Percentiles rank a stretch among this genome's conserved stretches.
phyloP scores from a whole-genome alignment of 2,888 invertebrate species.

The Desoria tigrina region DNA sequence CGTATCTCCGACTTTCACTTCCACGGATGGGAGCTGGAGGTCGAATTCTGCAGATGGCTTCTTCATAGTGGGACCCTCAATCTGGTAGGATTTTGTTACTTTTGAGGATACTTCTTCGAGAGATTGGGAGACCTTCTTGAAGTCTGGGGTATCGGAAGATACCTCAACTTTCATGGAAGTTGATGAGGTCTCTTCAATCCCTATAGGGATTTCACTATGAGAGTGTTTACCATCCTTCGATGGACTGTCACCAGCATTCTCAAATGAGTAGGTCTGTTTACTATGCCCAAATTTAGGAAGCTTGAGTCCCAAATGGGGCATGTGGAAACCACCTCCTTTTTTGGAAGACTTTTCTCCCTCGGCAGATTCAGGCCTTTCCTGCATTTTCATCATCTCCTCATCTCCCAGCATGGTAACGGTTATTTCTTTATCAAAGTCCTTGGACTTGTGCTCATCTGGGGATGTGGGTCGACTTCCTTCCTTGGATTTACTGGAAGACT shows the following conservation, averaged over 20 bases:
- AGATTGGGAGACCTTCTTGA: conserved; percentile 2
- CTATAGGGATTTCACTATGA: conserved; percentile 32
- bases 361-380: conserved; percentile 25
- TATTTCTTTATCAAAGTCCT: conserved; percentile 6
- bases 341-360: conserved; percentile 26
- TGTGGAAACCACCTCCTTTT: conserved; percentile 39
- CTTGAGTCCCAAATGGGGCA: conserved; percentile 45
- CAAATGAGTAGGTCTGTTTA: conserved; percentile 46
- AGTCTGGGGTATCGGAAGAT: conserved; percentile 31
- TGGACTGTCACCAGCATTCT: conserved; percentile 32
- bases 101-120: not conserved
- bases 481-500: conserved; percentile 25
- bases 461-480: conserved; percentile 27
- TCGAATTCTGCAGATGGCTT: not conserved
- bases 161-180: conserved; percentile 30
- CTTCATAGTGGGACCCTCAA: not conserved
- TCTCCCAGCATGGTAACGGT: conserved; percentile 3
- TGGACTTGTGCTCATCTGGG: conserved; percentile 26
- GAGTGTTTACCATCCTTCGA: conserved; percentile 34
- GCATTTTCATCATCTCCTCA: conserved; percentile 29
- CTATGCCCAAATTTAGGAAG: conserved; percentile 46
- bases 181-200: conserved; percentile 24
- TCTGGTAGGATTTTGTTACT: not conserved
- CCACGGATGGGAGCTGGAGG: not conserved
- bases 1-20: not conserved